These are phyloP conservation scores for Grammomys surdaster DNA, from an alignment of 2,113 vertebrate species.

Conservation along the genomic window DNA sequence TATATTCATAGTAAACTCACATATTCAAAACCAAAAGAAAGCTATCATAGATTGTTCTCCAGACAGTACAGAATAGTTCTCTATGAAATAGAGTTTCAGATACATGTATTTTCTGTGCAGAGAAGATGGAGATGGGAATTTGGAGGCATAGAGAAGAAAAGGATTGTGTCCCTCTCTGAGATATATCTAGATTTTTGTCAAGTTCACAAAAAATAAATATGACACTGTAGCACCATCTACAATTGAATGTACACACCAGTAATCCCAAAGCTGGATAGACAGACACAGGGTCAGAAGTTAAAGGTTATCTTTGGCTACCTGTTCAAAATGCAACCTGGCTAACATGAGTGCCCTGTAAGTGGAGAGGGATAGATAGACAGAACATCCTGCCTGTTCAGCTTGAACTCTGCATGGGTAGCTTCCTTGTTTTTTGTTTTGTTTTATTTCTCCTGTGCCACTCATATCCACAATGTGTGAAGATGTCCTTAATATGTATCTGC, in stretches of 20 bases:
- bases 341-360: not conserved
- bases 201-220: not conserved
- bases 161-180: not conserved
- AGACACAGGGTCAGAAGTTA: not conserved
- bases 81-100: not conserved
- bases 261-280: not conserved
- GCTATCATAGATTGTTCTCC: not conserved
- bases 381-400: not conserved
- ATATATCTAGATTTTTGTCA: not conserved
- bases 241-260: not conserved
- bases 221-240: not conserved
- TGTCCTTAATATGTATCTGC: not conserved
- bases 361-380: not conserved
- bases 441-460: not conserved
- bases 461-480: not conserved
- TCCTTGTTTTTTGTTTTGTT: not conserved
- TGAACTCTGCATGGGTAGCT: too few species aligned
- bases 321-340: not conserved
- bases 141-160: not conserved
- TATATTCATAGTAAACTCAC: not conserved
- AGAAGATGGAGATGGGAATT: not conserved
- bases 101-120: not conserved
- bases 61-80: not conserved
- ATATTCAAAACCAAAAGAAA: not conserved
- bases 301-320: not conserved